Evolutionary conservation across 2,113 vertebrate species (phyloP).

Genomic region (Burhinus oedicnemus): DNA sequence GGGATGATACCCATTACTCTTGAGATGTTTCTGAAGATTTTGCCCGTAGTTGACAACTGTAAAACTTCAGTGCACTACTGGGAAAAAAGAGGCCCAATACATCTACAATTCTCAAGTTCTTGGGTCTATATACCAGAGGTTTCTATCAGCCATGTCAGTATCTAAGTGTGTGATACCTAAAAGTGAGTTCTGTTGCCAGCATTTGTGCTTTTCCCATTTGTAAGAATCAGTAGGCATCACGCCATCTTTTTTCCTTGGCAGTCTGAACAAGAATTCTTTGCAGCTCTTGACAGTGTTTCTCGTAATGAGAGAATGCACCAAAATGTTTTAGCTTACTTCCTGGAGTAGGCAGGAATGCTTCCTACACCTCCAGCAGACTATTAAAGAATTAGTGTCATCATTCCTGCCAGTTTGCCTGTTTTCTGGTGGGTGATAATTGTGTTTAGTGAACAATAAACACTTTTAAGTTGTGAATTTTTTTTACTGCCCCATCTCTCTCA

Average conservation of each 20-base stretch:
- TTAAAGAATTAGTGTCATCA: background rate
- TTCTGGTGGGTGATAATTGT: slow-evolving; percentile 7
- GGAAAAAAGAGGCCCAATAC: background rate
- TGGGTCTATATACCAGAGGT: background rate
- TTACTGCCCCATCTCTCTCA: background rate
- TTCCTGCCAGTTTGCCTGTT: background rate
- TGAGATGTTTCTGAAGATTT: background rate
- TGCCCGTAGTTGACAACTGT: background rate
- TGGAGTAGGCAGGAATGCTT: background rate
- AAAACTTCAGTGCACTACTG: background rate
- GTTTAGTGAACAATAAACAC: background rate
- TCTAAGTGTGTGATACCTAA: background rate
- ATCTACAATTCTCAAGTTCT: background rate
- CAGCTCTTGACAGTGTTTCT: background rate
- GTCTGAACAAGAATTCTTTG: background rate
- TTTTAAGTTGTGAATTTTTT: background rate
- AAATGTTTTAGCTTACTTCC: background rate
- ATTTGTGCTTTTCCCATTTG: background rate
- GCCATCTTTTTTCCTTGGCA: background rate
- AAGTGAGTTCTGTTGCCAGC: background rate
- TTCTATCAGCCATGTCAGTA: background rate
- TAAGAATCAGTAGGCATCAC: background rate
- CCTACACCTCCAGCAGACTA: background rate
- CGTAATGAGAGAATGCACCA: background rate
- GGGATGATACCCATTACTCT: background rate